Evolutionary conservation across 2,888 invertebrate species (phyloP).

Genomic region (Cephalotes varians): DNA sequence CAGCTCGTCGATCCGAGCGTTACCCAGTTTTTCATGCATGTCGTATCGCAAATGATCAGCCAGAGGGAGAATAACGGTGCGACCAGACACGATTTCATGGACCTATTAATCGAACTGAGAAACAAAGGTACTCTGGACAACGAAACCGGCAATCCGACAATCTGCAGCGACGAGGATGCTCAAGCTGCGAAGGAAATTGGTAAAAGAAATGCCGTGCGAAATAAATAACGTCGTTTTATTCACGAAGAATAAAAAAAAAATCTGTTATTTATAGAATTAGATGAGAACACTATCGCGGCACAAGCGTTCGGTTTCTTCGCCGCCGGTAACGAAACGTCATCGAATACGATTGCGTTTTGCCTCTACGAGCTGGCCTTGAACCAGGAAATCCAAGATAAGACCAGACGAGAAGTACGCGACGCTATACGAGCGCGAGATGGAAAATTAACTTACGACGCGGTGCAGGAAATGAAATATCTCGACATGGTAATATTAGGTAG

Average conservation of each 20-base stretch:
- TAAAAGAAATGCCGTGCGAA: slow-evolving; percentile 49
- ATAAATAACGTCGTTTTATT: neutral
- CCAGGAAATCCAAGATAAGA: slow-evolving; percentile 80
- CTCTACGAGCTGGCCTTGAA: slow-evolving; percentile 83
- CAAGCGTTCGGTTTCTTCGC: slow-evolving; percentile 84
- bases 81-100: slow-evolving; percentile 84
- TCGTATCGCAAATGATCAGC: slow-evolving; percentile 82
- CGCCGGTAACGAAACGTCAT: slow-evolving; percentile 84
- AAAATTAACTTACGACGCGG: slow-evolving; percentile 82
- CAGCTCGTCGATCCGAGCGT: slow-evolving; percentile 81
- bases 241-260: neutral
- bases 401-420: slow-evolving; percentile 79
- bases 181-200: slow-evolving; percentile 76
- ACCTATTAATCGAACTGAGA: slow-evolving; percentile 84
- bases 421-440: slow-evolving; percentile 75
- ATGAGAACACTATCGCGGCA: slow-evolving; percentile 82
- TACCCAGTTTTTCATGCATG: slow-evolving; percentile 81
- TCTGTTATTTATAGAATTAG: slow-evolving; percentile 73
- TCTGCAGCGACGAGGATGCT: slow-evolving; percentile 63
- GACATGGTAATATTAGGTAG: slow-evolving; percentile 82
- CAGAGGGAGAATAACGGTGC: slow-evolving; percentile 78
- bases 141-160: slow-evolving; percentile 60
- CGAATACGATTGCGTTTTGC: slow-evolving; percentile 83
- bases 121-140: slow-evolving; percentile 77
- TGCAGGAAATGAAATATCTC: slow-evolving; percentile 84